phyloP scores from a whole-genome alignment of 1,140 invertebrate species.

The Zophobas atratus region DNA sequence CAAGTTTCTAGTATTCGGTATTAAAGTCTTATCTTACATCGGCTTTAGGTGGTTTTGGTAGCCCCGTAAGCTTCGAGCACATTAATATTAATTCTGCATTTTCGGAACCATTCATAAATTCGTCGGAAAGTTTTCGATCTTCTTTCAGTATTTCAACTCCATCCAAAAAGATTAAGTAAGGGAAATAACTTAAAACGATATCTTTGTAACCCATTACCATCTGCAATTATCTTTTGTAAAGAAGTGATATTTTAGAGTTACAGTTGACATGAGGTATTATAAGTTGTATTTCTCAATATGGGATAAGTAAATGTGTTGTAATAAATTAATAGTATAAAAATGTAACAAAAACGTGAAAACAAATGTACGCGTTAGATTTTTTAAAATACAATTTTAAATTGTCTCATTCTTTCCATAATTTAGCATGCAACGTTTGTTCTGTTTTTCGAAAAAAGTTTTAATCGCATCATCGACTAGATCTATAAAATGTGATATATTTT shows the following conservation, averaged over 20 bases:
- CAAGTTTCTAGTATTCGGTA: constrained; percentile 48
- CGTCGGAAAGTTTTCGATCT: neutral
- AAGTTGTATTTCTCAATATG: too few relatives aligned
- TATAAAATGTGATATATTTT: too few relatives aligned
- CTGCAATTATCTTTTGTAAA: neutral
- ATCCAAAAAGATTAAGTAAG: constrained; percentile 18
- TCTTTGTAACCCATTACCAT: constrained; percentile 30
- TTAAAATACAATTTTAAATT: too few relatives aligned
- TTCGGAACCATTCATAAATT: constrained; percentile 2
- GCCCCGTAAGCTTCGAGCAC: constrained; percentile 47
- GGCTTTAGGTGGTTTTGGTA: constrained; percentile 58
- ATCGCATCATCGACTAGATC: too few relatives aligned
- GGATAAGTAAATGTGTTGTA: too few relatives aligned
- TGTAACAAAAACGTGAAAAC: too few relatives aligned
- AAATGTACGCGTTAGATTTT: too few relatives aligned
- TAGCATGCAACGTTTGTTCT: too few relatives aligned
- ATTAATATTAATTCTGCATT: constrained; percentile 10
- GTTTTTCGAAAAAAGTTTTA: too few relatives aligned
- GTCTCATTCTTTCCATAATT: too few relatives aligned
- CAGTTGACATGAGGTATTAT: too few relatives aligned
- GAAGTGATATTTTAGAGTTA: neutral
- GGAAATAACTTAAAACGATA: constrained; percentile 9
- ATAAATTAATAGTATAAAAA: too few relatives aligned
- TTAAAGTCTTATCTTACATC: neutral
- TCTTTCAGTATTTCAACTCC: constrained; percentile 1